Conservation (phyloP, 2,797 vertebrate genomes). For the Enteromius treurensis region DNA sequence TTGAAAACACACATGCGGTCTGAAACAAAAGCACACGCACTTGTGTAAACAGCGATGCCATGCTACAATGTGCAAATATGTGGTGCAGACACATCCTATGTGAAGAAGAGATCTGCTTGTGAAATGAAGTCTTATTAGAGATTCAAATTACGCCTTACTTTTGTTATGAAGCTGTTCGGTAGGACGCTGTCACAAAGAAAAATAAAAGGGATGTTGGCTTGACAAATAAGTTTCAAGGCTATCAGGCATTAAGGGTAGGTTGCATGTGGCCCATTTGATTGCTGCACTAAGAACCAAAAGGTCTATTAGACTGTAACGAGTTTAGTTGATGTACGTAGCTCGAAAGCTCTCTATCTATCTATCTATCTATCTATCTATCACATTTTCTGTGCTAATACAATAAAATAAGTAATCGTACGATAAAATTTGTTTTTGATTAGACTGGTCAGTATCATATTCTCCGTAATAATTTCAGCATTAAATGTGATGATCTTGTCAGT, state of each 20-base stretch:
- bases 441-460: not conserved
- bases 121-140: not conserved
- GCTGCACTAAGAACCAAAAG: not conserved
- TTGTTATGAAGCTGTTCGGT: not conserved
- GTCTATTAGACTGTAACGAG: not conserved
- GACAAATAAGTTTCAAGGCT: not conserved
- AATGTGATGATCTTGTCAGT: not conserved
- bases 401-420: not conserved
- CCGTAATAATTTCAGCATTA: not conserved
- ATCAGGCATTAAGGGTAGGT: not conserved
- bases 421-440: not conserved
- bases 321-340: not conserved
- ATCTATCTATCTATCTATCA: no score
- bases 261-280: not conserved
- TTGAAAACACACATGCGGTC: constrained; percentile 53
- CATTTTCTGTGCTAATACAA: not conserved
- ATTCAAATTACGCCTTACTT: not conserved
- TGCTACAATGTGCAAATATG: constrained; percentile 10
- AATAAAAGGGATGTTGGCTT: not conserved
- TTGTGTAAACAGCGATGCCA: constrained; percentile 16
- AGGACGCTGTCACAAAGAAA: not conserved
- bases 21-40: constrained; percentile 7
- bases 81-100: not conserved
- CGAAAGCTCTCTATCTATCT: no score
- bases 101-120: not conserved